Evolutionary conservation across 2,797 vertebrate genomes (phyloP), one percentile per base, ranked within the genome.

Genomic region (Falco cherrug): DNA sequence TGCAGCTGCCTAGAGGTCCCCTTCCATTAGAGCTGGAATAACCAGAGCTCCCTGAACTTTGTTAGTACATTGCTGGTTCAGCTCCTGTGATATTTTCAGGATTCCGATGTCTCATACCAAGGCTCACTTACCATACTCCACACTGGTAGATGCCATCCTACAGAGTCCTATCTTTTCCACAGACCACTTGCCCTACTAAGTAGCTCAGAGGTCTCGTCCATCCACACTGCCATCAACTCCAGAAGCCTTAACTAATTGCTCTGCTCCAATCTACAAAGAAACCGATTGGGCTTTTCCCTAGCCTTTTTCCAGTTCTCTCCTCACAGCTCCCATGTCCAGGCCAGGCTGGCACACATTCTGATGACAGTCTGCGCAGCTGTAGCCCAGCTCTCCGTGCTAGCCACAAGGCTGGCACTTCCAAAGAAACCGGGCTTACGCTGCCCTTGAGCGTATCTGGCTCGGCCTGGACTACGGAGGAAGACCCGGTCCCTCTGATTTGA

Each of bases 331-430:
- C 16, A 3, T 19, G 43, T 10, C 45, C 68, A 48, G 64, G 31
- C 8, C 64, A 78, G 70, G 35, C 20, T 4, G 12, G 39, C 47
- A 67, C 25, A 45, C 64, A 18, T 4, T 13, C 11, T 37, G 48
- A 45, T 0, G 12, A 71, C 24, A 16, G 24, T 2, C 39, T 11
- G 5, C 16, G 11, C 17, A 29, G 37, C 4, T 3, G 12, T 21
- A 28, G 50, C 35, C 31, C 50, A 54, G 47, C 39, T 56, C 54
- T 35, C 21, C 1, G 0, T 7, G 21, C 35, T 4, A 17, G 10
- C 5, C 60, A 39, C 60, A 21, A 18, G 28, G 47, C 57, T 61
- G 41, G 47, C 22, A 16, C 24, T 21, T 18, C 50, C 20, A 13
- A 1, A 41, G 54, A 17, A 47, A 22, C 22, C 13, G 50, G 63